Evolutionary conservation across 2,113 vertebrate species (phyloP), one percentile per base, ranked within the genome.

Genomic region (Phylloscopus trochilus): DNA sequence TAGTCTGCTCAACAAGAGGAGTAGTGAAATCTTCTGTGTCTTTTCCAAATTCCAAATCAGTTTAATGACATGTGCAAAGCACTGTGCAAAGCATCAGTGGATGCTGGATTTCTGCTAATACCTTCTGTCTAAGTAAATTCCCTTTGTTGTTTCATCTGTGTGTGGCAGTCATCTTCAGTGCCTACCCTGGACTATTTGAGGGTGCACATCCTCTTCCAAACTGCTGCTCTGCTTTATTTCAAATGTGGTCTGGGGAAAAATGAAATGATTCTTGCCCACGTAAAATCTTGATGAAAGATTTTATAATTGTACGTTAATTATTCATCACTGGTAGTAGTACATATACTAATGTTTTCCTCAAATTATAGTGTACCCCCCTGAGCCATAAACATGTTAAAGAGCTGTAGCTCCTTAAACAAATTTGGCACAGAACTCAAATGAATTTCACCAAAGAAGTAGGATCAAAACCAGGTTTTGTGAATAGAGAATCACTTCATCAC

Each of bases 241-340:
- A 86, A 66, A 63, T 73, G 46, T 74, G 47, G 66, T 52, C 56
- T 75, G 62, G 44, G 59, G 64, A 92, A 70, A 86, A 95, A 52
- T 49, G 35, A 87, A 81, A 68, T 58, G 0, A 73, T 81, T 90
- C 60, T 72, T 87, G 62, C 37, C 31, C 62, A 49, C 2, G 47
- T 66, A 92, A 94, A 90, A 81, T 46, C 83, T 51, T 89, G 43
- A 95, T 79, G 72, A 93, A 93, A 89, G 49, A 27, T 78, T 31
- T 86, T 92, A 60, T 46, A 94, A 86, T 35, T 43, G 23, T 44
- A 75, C 26, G 28, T 89, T 89, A 96, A 95, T 95, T 96, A 93
- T 88, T 95, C 88, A 95, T 90, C 53, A 78, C 69, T 75, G 62
- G 47, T 55, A 81, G 27, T 83, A 86, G 78, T 64, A 74, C 52